phyloP scores from a whole-genome alignment of 2,888 invertebrate species.

The Ephialtes manifestator region DNA sequence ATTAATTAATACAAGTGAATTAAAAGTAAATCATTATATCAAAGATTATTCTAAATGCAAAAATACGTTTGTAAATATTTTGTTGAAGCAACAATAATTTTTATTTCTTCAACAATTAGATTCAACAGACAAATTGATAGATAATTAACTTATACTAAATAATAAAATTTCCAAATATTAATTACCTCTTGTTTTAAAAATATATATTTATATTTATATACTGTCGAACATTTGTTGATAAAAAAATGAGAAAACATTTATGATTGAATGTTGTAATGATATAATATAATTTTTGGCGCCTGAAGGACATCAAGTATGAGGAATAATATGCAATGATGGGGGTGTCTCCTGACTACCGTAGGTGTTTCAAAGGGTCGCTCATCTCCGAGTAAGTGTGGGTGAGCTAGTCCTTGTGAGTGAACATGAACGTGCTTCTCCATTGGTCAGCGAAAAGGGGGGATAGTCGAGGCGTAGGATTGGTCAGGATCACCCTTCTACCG shows the following conservation, averaged over 20 bases:
- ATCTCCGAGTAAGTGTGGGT: conserved; percentile 21
- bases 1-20: too few relatives aligned
- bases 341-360: conserved; percentile 50
- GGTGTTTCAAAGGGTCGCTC: conserved; percentile 60
- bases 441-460: conserved; percentile 83
- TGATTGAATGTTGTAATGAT: not conserved
- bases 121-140: too few relatives aligned
- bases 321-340: conserved; percentile 42
- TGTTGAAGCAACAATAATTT: not conserved
- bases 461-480: conserved; percentile 83
- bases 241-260: not conserved
- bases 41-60: too few relatives aligned
- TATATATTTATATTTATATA: not conserved
- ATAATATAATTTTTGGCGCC: not conserved
- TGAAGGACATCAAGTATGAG: not conserved
- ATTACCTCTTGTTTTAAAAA: not conserved
- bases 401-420: conserved; percentile 52
- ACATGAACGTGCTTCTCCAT: conserved; percentile 77
- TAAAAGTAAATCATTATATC: too few relatives aligned
- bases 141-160: too few relatives aligned
- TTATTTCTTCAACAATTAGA: too few relatives aligned
- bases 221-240: not conserved
- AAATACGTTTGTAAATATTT: not conserved
- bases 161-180: too few relatives aligned
- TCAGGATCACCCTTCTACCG: conserved; percentile 80